Percentiles rank a stretch among this genome's conserved stretches.
Conservation (phyloP, 2,113 vertebrate species). For the Callocephalon fimbriatum region DNA sequence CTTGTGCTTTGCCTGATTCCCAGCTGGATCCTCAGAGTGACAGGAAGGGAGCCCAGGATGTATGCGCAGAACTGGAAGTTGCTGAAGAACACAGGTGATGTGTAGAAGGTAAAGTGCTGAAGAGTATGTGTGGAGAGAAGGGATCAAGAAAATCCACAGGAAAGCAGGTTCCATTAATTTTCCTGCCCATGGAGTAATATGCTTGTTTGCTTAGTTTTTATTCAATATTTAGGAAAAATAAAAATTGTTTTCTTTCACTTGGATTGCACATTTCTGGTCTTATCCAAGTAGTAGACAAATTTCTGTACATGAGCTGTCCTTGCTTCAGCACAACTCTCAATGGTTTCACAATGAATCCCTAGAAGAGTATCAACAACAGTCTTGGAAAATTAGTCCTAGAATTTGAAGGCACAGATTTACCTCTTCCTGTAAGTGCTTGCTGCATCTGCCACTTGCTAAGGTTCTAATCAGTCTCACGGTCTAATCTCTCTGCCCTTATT, state of each 20-base stretch:
- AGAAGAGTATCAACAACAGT: not conserved
- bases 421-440: not conserved
- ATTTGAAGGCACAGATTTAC: not conserved
- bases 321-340: not conserved
- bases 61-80: not conserved
- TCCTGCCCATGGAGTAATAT: not conserved
- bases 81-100: not conserved
- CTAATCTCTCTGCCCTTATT: not conserved
- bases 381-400: not conserved
- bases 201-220: not conserved
- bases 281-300: not conserved
- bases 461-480: not conserved
- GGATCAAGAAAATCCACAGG: not conserved
- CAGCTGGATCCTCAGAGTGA: not conserved
- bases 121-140: not conserved
- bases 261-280: not conserved
- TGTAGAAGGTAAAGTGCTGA: not conserved
- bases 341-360: not conserved
- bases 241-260: not conserved
- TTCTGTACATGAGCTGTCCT: not conserved
- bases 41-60: not conserved
- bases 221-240: not conserved
- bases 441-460: not conserved
- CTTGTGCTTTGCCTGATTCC: not conserved
- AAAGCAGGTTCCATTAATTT: not conserved